Base-by-base conservation (phyloP, 2,113 vertebrate genomes). In the Eidolon helvum region DNA sequence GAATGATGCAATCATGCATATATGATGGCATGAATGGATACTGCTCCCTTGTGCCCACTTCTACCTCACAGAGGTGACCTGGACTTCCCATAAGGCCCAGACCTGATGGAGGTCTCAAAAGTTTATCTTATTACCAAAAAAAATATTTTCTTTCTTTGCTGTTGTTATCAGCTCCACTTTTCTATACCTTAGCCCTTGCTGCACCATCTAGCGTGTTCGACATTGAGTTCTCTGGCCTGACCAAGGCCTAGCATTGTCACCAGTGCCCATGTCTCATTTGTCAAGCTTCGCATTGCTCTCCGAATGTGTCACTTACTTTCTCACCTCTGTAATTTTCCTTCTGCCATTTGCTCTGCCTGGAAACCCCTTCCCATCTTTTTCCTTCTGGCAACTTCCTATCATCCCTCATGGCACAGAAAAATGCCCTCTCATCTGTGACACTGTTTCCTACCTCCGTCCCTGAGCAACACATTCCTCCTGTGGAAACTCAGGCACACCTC, bases 1-100 rank as follows among this genome's bases (percentile, higher is more conserved):
- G 35, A 38, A 63, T 5, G 35, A 24, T 30, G 35, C 38, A 21
- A 10, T 50, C 43, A 22, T 45, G 43, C 38, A 0, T 4, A 26
- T 2, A 1, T 30, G 16, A 75, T 2, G 11, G n/a, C 8, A 0
- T 10, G 18, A 61, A 18, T 18, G 30, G 9, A 2, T 6, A 28
- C 21, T n/a, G 48, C 18, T 80, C 22, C 6, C 18, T 80, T 24
- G 1, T 0, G 43, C 38, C 19, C n/a, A 12, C 33, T 24, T 43
- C 30, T 8, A 8, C 35, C 59, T 35, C 26, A 24, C n/a, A 2
- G 38, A 57, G 16, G 2, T 1, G 35, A 50, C 50, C 15, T 16
- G 50, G 15, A 50, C 15, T 50, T 50, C 50, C 50, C 50, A 50
- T 50, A 50, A 50, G 15, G 26, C 28, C 50, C 4, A 4, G 22